Evolutionary conservation across 2,797 vertebrate species (phyloP), one percentile per base, ranked within the genome.

Genomic region (Meriones psammophilus): DNA sequence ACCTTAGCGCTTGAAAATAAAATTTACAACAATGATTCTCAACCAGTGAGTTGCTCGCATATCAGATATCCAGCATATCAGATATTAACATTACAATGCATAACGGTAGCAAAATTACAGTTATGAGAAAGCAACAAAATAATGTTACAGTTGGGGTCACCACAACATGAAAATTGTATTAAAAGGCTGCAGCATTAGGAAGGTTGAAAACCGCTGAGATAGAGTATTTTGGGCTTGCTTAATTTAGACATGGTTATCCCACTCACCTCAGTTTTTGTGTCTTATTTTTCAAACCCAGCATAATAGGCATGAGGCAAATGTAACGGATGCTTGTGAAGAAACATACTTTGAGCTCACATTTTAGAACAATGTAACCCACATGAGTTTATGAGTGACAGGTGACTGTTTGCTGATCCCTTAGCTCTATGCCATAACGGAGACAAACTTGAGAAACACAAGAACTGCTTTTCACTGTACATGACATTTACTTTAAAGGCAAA

Each of bases 361-460:
- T 56, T 71, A 89, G 94, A 96, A 86, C 86, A 76, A 94, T 86
- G 85, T 64, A 60, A 92, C 77, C 95, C 92, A 85, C 96, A 46
- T 93, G 88, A n/a, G 86, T 89, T 97, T 79, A 93, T 96, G 96
- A 97, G 94, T 87, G 92, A n/a, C 96, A 97, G 85, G 92, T 83
- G 79, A 71, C 97, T 97, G 84, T 97, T 97, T 97, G 98, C 98
- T 98, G 97, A 94, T 94, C 94, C 98, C 98, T 98, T 98, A 95
- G 96, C 26, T 30, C 22, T 50, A 22, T 98, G 96, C 98, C 98
- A 98, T 98, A 98, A 99, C 98, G 91, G 94, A 97, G 96, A 97
- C 89, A 92, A 91, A 96, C 94, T 83, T 87, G 50, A 26, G 28
- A 30, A 30, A 64, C 26, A 77, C 3, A 79, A 24, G 56, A 46